A percentile compares a stretch with the other conserved stretches of the same genome.
phyloP scores from a whole-genome alignment of 2,113 vertebrate genomes.

The Perca fluviatilis region DNA sequence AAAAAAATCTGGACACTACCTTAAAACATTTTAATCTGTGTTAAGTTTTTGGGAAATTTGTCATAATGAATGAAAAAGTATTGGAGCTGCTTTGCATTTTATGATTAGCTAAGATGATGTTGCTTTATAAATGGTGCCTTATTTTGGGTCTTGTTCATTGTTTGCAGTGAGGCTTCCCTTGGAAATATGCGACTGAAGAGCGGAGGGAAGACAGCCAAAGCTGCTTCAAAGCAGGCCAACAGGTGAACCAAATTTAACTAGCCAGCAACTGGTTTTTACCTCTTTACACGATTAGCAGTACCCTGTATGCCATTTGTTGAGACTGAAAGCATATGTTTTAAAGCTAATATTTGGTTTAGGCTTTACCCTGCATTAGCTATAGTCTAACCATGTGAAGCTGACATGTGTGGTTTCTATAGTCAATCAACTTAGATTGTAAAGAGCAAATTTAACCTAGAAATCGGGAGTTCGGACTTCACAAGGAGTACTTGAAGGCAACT shows the following conservation, averaged over 20 bases:
- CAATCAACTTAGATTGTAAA: not conserved
- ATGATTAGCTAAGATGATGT: too few species aligned
- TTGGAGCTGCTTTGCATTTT: too few species aligned
- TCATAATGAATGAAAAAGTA: not conserved
- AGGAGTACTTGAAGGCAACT: constrained; percentile 52
- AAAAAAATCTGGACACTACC: not conserved
- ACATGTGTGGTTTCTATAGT: not conserved
- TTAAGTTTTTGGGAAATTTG: not conserved
- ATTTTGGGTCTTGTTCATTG: too few species aligned
- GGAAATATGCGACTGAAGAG: too few species aligned
- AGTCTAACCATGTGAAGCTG: not conserved
- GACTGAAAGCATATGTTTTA: not conserved
- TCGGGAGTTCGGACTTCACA: not conserved
- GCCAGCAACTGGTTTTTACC: too few species aligned
- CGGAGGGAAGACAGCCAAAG: too few species aligned
- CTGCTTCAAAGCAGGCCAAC: not conserved
- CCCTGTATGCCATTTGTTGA: too few species aligned
- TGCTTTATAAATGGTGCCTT: too few species aligned
- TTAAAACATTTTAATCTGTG: not conserved
- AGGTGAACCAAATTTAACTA: not conserved
- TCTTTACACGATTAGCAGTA: too few species aligned
- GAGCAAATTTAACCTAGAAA: not conserved
- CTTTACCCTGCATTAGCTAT: not conserved
- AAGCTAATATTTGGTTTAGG: not conserved
- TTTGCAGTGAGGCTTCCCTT: too few species aligned